These are phyloP conservation scores for Chlorospingus flavigularis DNA, from an alignment of 2,797 vertebrate species.

Conservation along the genomic window DNA sequence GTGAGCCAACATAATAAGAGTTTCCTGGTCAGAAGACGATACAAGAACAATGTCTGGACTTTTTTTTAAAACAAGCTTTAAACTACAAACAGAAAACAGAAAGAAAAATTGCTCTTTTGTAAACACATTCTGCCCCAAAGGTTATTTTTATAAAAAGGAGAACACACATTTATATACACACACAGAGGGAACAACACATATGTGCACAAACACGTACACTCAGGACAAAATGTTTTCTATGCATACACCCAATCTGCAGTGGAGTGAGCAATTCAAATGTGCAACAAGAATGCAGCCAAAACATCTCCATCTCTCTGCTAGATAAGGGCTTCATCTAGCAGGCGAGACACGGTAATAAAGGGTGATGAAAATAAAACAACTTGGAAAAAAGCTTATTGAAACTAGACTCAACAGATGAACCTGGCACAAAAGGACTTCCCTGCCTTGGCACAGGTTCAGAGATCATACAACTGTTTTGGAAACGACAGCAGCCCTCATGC, in stretches of 20 bases:
- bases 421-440: not conserved
- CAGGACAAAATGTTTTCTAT: constrained; percentile 10
- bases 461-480: not conserved
- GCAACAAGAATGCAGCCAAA: not conserved
- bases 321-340: not conserved
- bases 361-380: not conserved
- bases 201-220: not conserved
- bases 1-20: not conserved
- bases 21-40: constrained; percentile 32
- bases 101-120: constrained; percentile 2
- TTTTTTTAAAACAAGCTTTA: not conserved
- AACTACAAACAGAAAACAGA: constrained; percentile 29
- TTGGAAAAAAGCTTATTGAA: not conserved
- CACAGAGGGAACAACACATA: not conserved
- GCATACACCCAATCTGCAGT: not conserved
- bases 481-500: not conserved
- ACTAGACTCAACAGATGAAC: not conserved
- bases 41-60: not conserved
- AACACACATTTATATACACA: not conserved
- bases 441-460: not conserved
- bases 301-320: not conserved
- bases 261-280: not conserved
- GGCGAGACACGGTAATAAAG: not conserved
- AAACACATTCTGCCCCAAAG: constrained; percentile 16
- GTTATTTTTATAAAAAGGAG: constrained; percentile 30